phyloP scores from a whole-genome alignment of 2,797 vertebrate species.

The Clamator glandarius region DNA sequence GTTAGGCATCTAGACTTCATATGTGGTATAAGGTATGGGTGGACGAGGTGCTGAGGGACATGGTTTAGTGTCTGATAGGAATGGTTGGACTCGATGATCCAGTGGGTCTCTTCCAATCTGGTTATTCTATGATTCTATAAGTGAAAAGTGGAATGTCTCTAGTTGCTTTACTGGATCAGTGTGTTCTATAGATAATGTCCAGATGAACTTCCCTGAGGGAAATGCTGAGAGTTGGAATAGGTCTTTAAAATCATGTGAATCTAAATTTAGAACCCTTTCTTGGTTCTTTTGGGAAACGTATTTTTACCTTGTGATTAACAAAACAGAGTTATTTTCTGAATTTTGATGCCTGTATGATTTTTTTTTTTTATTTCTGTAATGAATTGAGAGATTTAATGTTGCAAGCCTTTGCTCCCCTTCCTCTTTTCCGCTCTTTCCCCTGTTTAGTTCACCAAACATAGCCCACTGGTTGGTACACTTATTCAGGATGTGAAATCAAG shows the following conservation, averaged over 20 bases:
- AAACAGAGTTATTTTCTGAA: neutral
- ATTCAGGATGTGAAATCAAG: neutral
- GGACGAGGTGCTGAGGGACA: too few relatives aligned
- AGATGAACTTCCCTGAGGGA: neutral
- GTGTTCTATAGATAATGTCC: rapidly evolving
- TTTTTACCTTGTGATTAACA: neutral
- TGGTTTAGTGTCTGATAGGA: too few relatives aligned
- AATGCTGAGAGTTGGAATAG: neutral
- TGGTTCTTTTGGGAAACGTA: rapidly evolving
- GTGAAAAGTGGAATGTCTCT: neutral
- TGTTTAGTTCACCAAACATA: neutral
- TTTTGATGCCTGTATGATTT: neutral
- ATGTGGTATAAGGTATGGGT: too few relatives aligned
- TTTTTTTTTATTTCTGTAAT: neutral
- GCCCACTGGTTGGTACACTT: neutral
- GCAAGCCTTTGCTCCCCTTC: neutral
- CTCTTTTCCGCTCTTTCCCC: neutral
- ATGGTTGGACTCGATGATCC: too few relatives aligned
- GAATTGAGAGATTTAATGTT: neutral
- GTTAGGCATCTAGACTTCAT: neutral
- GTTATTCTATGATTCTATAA: too few relatives aligned
- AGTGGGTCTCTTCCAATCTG: too few relatives aligned
- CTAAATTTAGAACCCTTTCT: neutral
- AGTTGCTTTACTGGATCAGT: neutral
- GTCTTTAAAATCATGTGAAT: neutral